Conservation (phyloP, 2,888 invertebrate genomes). For the Lydus trimaculatus region DNA sequence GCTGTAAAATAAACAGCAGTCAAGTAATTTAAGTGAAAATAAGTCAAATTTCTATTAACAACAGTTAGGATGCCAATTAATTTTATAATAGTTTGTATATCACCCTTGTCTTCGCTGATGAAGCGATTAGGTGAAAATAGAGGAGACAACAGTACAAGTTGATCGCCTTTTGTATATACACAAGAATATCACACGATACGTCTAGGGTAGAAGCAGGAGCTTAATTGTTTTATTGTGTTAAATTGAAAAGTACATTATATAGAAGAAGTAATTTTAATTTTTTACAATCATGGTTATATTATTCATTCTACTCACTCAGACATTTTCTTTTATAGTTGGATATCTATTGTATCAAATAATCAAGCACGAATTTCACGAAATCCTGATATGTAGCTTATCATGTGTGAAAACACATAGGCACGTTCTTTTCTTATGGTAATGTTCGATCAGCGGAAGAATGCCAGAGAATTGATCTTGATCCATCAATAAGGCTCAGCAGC, state of each 20-base stretch:
- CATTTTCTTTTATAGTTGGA: constrained; percentile 11
- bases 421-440: constrained; percentile 48
- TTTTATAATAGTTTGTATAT: constrained; percentile 2
- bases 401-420: constrained; percentile 44
- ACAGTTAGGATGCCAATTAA: not conserved
- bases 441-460: constrained; percentile 42
- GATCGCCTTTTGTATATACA: not conserved
- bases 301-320: too few relatives aligned
- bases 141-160: not conserved
- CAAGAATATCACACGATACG: not conserved
- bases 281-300: not conserved
- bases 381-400: constrained; percentile 32
- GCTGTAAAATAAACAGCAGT: not conserved
- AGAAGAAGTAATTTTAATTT: not conserved
- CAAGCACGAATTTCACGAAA: not conserved
- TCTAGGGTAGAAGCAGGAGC: not conserved
- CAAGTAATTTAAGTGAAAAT: not conserved
- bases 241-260: not conserved
- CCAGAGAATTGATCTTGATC: constrained; percentile 47
- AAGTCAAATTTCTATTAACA: too few relatives aligned
- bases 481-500: constrained; percentile 56
- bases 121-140: constrained; percentile 1
- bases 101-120: not conserved
- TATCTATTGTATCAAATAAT: constrained; percentile 23
- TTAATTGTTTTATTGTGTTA: not conserved